Conservation (phyloP, 2,888 invertebrate genomes). For the Apoda limacodes region DNA sequence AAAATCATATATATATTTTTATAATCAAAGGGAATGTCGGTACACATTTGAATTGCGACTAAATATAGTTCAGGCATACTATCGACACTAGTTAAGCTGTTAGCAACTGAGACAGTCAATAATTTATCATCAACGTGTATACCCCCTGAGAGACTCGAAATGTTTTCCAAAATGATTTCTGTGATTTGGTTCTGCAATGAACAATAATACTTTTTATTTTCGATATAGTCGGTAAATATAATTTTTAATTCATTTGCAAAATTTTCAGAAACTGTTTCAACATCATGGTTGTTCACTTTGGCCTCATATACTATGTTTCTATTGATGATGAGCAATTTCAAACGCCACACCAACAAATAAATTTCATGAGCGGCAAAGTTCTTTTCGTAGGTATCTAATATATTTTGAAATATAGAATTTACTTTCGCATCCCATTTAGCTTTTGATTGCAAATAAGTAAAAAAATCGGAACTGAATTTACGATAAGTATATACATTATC, state of each 20-base stretch:
- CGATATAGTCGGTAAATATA: conserved; percentile 21
- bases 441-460: conserved; percentile 18
- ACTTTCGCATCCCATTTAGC: too few relatives aligned
- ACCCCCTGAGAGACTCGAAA: too few relatives aligned
- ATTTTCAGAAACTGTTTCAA: conserved; percentile 11
- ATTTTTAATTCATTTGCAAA: conserved; percentile 23
- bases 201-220: conserved; percentile 17
- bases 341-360: conserved; percentile 27
- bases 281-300: conserved; percentile 5
- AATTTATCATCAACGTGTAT: too few relatives aligned
- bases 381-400: conserved; percentile 20
- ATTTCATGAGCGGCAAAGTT: conserved; percentile 20
- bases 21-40: too few relatives aligned
- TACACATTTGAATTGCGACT: too few relatives aligned
- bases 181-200: conserved; percentile 10
- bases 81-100: too few relatives aligned
- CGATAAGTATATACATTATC: conserved; percentile 16
- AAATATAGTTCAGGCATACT: too few relatives aligned
- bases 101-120: too few relatives aligned
- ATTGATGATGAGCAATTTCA: conserved; percentile 21
- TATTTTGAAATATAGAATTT: conserved; percentile 21
- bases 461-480: conserved; percentile 18
- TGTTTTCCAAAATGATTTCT: too few relatives aligned
- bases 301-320: conserved; percentile 14
- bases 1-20: too few relatives aligned